These are phyloP conservation scores for Pituophis catenifer DNA, from an alignment of 2,113 vertebrate species.

Conservation along the genomic window DNA sequence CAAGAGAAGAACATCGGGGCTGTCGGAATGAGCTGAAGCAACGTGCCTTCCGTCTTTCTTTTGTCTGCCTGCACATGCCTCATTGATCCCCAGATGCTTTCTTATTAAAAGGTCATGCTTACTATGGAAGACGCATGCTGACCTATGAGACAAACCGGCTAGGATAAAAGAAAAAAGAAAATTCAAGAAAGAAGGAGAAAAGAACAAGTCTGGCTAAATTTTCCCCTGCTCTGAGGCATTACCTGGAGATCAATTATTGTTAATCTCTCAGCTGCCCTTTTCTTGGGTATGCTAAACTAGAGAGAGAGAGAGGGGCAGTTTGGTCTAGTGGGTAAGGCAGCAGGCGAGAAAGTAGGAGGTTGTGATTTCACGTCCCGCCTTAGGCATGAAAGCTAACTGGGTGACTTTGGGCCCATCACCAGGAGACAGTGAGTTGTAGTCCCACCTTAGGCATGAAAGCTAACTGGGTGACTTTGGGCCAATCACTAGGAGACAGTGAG, in stretches of 20 bases:
- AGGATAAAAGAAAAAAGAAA: background rate
- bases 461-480: too few relatives aligned
- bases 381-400: rapidly evolving
- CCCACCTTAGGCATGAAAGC: too few relatives aligned
- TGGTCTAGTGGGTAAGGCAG: background rate
- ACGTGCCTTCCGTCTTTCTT: conserved; percentile 24
- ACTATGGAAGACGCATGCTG: conserved; percentile 44
- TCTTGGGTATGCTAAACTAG: background rate
- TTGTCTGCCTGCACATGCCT: conserved; percentile 42
- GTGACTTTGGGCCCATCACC: too few relatives aligned
- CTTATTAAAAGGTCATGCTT: conserved; percentile 61
- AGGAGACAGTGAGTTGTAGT: too few relatives aligned
- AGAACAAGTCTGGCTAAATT: conserved; percentile 5
- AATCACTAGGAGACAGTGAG: too few relatives aligned
- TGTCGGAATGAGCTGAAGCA: background rate
- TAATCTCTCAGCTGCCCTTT: background rate
- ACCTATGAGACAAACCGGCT: conserved; percentile 39
- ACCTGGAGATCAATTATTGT: background rate
- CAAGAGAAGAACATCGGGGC: conserved; percentile 27
- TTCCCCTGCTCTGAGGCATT: background rate
- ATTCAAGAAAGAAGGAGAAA: background rate
- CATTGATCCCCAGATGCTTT: conserved; percentile 41
- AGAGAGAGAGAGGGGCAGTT: background rate
- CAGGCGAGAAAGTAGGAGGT: background rate
- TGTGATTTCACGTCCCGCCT: background rate